Evolutionary conservation across 2,797 vertebrate genomes (phyloP), one percentile per base, ranked within the genome.

Genomic region (Apogon talboti): DNA sequence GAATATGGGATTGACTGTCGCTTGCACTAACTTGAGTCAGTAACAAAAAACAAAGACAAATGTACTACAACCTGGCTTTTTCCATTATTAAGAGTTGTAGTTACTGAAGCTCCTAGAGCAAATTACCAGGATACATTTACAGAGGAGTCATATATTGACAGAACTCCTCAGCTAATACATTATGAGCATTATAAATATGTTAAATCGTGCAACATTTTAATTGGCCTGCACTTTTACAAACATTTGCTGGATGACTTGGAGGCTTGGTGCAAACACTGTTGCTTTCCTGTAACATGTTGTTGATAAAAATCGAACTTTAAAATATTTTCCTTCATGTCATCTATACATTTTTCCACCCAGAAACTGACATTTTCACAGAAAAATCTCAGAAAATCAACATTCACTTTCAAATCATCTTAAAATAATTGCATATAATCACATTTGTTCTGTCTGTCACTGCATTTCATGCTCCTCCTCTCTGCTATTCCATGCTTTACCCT

Each of bases 341-440:
- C 11, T 47, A 48, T 58, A 33, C 35, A 4, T 71, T 35, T n/a
- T 21, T 16, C 19, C 3, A n/a, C 6, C 18, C 6, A 15, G 24
- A 41, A 62, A 54, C 13, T 46, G 43, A 16, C 16, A 28, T 55
- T 43, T 30, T 3, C 15, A 38, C 46, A 19, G 15, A 64, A 74
- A 44, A 14, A 16, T 69, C 61, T 13, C 60, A 56, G 14, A 70
- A 74, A 82, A 75, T 48, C 1, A 76, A 51, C 70, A 60, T 80
- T 83, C 48, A 55, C 37, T 74, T 83, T 81, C 43, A 58, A 81
- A 81, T 80, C 24, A 76, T 75, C 43, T 72, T 53, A 66, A 63
- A 78, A 82, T 83, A 86, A 89, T 87, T 78, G 64, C 65, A 76
- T 78, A 35, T 73, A 81, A 83, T 89, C 69, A 76, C 66, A 65